phyloP scores from a whole-genome alignment of 2,888 invertebrate genomes.

The Lordiphosa andalusiaca region DNA sequence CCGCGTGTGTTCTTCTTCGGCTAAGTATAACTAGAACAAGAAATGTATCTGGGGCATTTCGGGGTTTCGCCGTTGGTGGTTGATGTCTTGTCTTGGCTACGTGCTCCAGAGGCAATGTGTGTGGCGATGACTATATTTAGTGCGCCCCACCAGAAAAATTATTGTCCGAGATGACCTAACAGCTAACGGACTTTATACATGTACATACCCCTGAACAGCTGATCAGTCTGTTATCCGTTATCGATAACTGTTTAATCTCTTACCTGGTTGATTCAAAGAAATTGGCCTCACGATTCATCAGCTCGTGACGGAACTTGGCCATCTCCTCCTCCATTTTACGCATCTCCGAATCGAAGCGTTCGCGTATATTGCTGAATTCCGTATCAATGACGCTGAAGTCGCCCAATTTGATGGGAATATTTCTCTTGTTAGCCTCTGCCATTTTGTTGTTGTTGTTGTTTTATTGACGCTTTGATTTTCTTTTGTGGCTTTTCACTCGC shows the following conservation, averaged over 20 bases:
- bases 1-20: background rate
- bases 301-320: conserved; percentile 95
- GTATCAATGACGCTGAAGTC: conserved; percentile 97
- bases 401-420: conserved; percentile 95
- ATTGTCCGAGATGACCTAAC: conserved; percentile 1
- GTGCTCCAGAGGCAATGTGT: conserved; percentile 21
- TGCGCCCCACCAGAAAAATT: conserved; percentile 4
- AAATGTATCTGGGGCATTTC: conserved; percentile 31
- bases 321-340: conserved; percentile 99
- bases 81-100: conserved; percentile 4
- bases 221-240: background rate
- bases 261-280: conserved; percentile 95
- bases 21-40: conserved; percentile 14
- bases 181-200: conserved; percentile 5
- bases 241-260: background rate
- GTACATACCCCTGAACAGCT: too few species aligned
- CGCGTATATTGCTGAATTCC: conserved; percentile 97
- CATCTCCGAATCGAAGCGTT: conserved; percentile 98
- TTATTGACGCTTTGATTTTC: conserved; percentile 23
- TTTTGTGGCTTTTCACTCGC: conserved; percentile 10
- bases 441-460: conserved; percentile 79
- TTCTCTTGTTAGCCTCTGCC: conserved; percentile 92
- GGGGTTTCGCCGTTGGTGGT: conserved; percentile 15
- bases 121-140: conserved; percentile 20
- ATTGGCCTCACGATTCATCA: conserved; percentile 95